Conservation (phyloP, 2,888 invertebrate genomes). For the Bhutanitis thaidina region DNA sequence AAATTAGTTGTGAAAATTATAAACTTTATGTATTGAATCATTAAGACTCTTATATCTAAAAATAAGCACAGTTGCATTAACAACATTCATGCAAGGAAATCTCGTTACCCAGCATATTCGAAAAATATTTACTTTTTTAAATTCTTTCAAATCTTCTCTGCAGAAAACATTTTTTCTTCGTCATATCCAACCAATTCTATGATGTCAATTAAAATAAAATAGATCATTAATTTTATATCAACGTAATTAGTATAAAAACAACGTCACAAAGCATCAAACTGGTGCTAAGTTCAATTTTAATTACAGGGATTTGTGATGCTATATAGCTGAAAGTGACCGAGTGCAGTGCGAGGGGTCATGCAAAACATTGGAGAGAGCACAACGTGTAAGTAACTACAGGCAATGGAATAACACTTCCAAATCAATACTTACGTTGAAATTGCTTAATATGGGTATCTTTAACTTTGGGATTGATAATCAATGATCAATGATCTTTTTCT, state of each 20-base stretch:
- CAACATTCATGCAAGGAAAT: constrained; percentile 78
- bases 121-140: neutral
- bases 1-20: too few species aligned
- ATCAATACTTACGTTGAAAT: constrained; percentile 58
- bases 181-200: too few species aligned
- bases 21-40: too few species aligned
- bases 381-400: constrained; percentile 37
- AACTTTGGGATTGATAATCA: constrained; percentile 21
- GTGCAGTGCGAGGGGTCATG: constrained; percentile 38
- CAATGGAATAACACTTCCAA: constrained; percentile 55
- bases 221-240: too few species aligned
- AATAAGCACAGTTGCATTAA: constrained; percentile 22
- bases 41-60: neutral
- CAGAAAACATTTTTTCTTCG: too few species aligned
- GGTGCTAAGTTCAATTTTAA: neutral
- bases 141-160: too few species aligned
- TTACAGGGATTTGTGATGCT: constrained; percentile 21
- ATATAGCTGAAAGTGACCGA: constrained; percentile 20
- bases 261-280: neutral
- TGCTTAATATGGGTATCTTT: constrained; percentile 9
- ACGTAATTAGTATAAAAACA: neutral
- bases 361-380: constrained; percentile 41
- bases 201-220: too few species aligned
- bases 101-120: constrained; percentile 64
- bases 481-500: constrained; percentile 61